Percentiles rank a stretch among this genome's conserved stretches.
Conservation (phyloP, 1,140 invertebrate species). For the Leptopilina clavipes region DNA sequence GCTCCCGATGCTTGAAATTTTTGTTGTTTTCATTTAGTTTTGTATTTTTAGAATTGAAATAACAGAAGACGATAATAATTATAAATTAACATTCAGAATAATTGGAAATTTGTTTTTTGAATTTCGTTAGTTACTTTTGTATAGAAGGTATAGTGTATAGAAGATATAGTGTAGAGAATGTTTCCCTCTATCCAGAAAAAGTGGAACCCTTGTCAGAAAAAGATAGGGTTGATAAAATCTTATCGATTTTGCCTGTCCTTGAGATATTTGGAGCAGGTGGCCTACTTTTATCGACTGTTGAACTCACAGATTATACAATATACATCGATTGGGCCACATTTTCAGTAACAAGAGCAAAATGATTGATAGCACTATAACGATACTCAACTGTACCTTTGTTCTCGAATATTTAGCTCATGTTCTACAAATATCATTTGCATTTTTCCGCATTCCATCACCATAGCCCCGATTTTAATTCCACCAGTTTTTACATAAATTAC, state of each 20-base stretch:
- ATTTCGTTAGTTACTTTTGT: too few relatives aligned
- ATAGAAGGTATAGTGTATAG: neutral
- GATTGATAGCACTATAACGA: conserved; percentile 4
- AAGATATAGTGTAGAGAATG: neutral
- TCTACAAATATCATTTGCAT: conserved; percentile 23
- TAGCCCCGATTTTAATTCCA: neutral
- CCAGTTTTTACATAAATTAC: too few relatives aligned
- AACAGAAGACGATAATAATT: too few relatives aligned
- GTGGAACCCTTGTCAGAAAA: neutral
- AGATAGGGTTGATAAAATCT: conserved; percentile 6
- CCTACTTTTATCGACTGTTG: conserved; percentile 27
- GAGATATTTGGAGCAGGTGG: neutral
- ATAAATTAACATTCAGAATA: too few relatives aligned
- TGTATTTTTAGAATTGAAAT: too few relatives aligned
- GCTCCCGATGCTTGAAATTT: too few relatives aligned
- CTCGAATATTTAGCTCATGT: neutral
- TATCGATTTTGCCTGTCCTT: conserved; percentile 8
- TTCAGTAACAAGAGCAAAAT: conserved; percentile 21
- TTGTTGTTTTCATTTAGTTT: too few relatives aligned
- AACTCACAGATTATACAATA: conserved; percentile 8
- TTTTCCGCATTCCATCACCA: neutral
- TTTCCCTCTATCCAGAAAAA: neutral
- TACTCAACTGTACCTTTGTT: conserved; percentile 8
- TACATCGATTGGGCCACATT: neutral
- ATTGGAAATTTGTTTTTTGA: too few relatives aligned